Percentiles rank a stretch among this genome's conserved stretches.
Conservation (phyloP, 1,140 invertebrate species). For the Drosophila biarmipes region DNA sequence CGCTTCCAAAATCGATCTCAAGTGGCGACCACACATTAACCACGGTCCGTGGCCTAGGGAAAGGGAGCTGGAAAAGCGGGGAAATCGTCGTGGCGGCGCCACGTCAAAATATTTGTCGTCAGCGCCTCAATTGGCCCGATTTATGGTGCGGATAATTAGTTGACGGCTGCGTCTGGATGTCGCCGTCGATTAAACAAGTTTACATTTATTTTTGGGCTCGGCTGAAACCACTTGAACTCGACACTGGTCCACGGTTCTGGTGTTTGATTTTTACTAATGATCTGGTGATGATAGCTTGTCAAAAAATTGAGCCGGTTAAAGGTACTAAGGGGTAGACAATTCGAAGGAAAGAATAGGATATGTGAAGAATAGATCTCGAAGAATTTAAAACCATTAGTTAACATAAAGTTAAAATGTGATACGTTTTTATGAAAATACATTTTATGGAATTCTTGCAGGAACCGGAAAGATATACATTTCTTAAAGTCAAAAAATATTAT, state of each 20-base stretch:
- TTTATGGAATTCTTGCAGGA: no score
- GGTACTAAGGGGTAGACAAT: background rate
- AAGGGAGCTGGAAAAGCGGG: constrained; percentile 17
- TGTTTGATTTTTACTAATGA: constrained; percentile 37
- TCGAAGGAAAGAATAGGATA: no score
- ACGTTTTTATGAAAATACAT: no score
- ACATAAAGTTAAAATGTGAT: no score
- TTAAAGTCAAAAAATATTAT: no score
- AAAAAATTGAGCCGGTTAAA: background rate
- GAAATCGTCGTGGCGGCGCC: constrained; percentile 49
- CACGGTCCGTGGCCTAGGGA: constrained; percentile 7
- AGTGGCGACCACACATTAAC: constrained; percentile 75
- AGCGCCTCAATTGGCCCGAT: constrained; percentile 70
- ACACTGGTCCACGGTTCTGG: constrained; percentile 2
- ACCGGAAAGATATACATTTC: no score
- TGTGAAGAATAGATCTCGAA: no score
- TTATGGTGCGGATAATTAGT: constrained; percentile 71
- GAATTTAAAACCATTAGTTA: no score
- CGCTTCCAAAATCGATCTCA: constrained; percentile 61
- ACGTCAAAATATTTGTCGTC: constrained; percentile 81
- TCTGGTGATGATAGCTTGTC: constrained; percentile 26
- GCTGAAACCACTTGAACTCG: constrained; percentile 53
- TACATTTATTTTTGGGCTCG: constrained; percentile 14
- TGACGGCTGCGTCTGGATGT: constrained; percentile 64
- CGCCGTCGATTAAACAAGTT: constrained; percentile 64